Conservation (phyloP, 2,888 invertebrate genomes). For the Netelia melanura region DNA sequence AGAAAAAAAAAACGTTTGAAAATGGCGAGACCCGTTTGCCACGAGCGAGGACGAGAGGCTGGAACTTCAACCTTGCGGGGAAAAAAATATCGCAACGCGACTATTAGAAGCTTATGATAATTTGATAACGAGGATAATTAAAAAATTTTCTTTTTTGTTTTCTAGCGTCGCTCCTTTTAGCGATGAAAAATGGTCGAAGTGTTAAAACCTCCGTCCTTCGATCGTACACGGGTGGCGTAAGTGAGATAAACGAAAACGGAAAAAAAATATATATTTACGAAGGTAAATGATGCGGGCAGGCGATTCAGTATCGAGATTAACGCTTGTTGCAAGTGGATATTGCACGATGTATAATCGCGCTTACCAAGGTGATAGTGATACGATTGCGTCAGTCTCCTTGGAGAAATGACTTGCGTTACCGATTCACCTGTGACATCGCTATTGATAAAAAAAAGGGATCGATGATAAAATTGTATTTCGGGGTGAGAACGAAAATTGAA, state of each 20-base stretch:
- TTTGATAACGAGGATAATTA: conserved; percentile 12
- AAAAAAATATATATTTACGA: conserved; percentile 6
- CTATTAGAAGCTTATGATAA: background rate
- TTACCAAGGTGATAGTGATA: background rate
- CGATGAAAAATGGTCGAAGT: background rate
- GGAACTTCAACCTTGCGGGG: conserved; percentile 23
- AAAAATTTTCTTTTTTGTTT: conserved; percentile 6
- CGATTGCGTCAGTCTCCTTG: background rate
- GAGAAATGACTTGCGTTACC: conserved; percentile 3
- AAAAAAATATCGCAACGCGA: conserved; percentile 35
- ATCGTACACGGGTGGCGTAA: conserved; percentile 20
- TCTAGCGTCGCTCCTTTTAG: background rate
- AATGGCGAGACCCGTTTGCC: conserved; percentile 24
- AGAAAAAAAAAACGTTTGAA: background rate
- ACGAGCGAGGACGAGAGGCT: conserved; percentile 43
- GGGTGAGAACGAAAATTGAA: background rate
- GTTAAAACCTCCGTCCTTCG: conserved; percentile 42
- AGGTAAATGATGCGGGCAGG: conserved; percentile 52
- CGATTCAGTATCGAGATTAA: conserved; percentile 40
- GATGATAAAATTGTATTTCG: conserved; percentile 8
- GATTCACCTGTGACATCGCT: conserved; percentile 58
- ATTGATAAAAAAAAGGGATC: background rate
- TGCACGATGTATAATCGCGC: conserved; percentile 30
- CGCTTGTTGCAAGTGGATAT: conserved; percentile 1
- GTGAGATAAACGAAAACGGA: conserved; percentile 4